Base-by-base conservation (phyloP, 2,113 vertebrate genomes). In the Nesogale talazaci region DNA sequence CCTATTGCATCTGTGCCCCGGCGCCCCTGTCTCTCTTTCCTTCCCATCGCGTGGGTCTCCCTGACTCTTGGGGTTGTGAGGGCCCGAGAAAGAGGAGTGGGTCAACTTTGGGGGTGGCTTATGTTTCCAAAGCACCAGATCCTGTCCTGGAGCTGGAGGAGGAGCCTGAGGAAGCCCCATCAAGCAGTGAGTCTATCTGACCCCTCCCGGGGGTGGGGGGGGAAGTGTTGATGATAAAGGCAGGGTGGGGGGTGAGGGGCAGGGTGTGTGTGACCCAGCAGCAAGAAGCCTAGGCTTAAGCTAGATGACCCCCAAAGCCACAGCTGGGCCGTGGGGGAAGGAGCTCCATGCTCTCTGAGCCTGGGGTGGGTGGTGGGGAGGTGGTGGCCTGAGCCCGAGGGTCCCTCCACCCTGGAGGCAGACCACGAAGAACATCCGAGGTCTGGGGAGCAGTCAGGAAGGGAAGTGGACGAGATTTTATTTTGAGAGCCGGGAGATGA, bases 401-500 rank as follows among this genome's bases (percentile, higher is more conserved):
- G 16, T 36, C 72, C n/a, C 31, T 38, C 22, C 34, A 70, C 65
- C 46, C 27, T 6, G 2, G 27, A 6, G n/a, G n/a, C 25, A 42
- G 7, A 22, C 83, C 81, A 91, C 70, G 91, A 90, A 79, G 52
- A 72, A 22, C 56, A 15, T 74, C 86, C 23, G 46, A 78, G 81
- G 42, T 75, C 80, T 31, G 14, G 1, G 0, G 25, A 85, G n/a
- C 76, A 38, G 56, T 34, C 27, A n/a, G 72, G 36, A 86, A 80
- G 78, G 67, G 80, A 88, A 89, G 77, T 82, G 88, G 88, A 91
- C 92, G 88, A 90, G 42, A 57, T 79, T 93, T 95, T 95, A 96
- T 94, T 95, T 95, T 93, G 93, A 95, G 93, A 91, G 67, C 75
- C 36, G 74, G 83, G 72, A 94, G 88, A 95, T 88, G 88, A 92